Percentiles rank a stretch among this genome's conserved stretches.
Conservation (phyloP, 2,888 invertebrate species). For the Acanthosepion pharaonis region DNA sequence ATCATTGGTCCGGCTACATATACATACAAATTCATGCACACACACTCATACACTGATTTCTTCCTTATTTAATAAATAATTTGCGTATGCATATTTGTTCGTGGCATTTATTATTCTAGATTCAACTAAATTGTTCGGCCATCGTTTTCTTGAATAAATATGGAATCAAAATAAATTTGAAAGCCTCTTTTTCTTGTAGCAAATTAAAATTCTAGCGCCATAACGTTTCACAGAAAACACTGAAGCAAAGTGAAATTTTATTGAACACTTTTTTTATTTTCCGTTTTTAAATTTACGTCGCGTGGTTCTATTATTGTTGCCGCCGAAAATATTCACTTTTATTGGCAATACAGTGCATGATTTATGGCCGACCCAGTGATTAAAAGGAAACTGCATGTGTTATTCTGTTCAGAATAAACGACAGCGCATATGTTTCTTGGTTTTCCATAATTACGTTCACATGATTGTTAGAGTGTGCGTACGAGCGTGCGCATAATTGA, state of each 20-base stretch:
- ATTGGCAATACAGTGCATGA: background rate
- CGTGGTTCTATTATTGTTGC: background rate
- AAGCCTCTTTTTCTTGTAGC: background rate
- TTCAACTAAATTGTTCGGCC: background rate
- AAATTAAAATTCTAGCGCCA: slow-evolving; percentile 2
- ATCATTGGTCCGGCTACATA: too few species aligned
- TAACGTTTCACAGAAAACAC: background rate
- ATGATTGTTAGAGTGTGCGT: background rate
- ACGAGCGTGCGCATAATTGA: background rate
- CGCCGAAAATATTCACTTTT: background rate
- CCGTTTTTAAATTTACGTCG: background rate
- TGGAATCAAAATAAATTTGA: background rate
- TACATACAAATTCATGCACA: too few species aligned
- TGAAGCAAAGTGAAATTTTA: background rate
- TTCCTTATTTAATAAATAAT: too few species aligned
- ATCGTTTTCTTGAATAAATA: background rate
- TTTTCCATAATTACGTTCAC: background rate
- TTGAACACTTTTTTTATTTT: background rate
- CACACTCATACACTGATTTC: too few species aligned
- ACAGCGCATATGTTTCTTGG: background rate
- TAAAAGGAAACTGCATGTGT: background rate
- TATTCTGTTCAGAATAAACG: background rate
- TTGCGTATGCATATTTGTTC: background rate
- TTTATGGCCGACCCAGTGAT: background rate
- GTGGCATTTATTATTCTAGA: too few species aligned